phyloP scores from a whole-genome alignment of 1,140 invertebrate species.

The Orius insidiosus region DNA sequence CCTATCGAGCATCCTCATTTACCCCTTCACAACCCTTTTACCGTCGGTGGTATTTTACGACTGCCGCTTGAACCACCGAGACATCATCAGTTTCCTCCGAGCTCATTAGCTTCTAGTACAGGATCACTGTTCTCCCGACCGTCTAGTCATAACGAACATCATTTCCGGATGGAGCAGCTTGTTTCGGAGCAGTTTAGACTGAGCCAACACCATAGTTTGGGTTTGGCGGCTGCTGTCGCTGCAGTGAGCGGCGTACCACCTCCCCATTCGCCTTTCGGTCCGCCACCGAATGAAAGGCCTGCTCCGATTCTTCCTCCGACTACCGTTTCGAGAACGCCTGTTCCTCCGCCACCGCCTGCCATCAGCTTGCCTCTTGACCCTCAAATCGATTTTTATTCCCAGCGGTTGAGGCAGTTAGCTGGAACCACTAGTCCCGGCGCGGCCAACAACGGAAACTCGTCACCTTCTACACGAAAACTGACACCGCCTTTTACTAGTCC shows the following conservation, averaged over 20 bases:
- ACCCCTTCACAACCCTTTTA: slow-evolving; percentile 45
- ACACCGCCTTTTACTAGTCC: slow-evolving; percentile 61
- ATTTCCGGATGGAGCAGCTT: slow-evolving; percentile 63
- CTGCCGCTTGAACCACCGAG: slow-evolving; percentile 33
- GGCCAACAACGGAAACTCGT: slow-evolving; percentile 47
- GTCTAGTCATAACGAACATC: slow-evolving; percentile 45
- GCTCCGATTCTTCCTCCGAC: slow-evolving; percentile 27
- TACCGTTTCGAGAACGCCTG: slow-evolving; percentile 25
- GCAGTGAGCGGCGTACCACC: slow-evolving; percentile 28
- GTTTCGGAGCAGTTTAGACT: slow-evolving; percentile 60
- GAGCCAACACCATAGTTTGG: slow-evolving; percentile 29
- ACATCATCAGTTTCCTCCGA: slow-evolving; percentile 25
- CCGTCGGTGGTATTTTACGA: slow-evolving; percentile 41
- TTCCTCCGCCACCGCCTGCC: slow-evolving; percentile 33
- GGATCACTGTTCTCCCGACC: slow-evolving; percentile 49
- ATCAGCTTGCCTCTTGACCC: slow-evolving; percentile 51
- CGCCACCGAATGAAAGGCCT: slow-evolving; percentile 25
- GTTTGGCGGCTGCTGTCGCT: slow-evolving; percentile 27
- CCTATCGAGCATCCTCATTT: slow-evolving; percentile 28
- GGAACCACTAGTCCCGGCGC: slow-evolving; percentile 82
- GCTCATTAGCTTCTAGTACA: slow-evolving; percentile 35
- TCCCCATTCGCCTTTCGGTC: slow-evolving; percentile 16
- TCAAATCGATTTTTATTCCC: slow-evolving; percentile 95
- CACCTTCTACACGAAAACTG: slow-evolving; percentile 58
- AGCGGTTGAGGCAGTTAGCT: slow-evolving; percentile 91